Conservation (phyloP, 2,797 vertebrate genomes). For the Phylloscopus collybita region DNA sequence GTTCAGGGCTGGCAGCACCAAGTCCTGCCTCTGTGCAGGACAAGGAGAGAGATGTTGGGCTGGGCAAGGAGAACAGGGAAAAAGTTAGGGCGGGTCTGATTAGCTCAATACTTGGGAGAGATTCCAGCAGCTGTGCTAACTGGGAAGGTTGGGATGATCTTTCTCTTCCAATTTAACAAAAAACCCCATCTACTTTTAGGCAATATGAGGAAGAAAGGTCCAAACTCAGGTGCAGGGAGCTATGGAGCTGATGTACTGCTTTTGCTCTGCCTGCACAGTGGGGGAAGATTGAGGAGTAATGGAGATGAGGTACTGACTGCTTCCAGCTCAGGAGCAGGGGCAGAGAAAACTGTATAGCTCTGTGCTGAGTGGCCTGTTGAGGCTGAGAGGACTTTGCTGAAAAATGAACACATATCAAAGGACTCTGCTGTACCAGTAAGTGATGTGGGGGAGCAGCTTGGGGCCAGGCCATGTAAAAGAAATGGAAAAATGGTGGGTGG, state of each 20-base stretch:
- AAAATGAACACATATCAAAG: background rate
- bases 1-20: background rate
- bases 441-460: background rate
- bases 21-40: background rate
- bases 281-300: background rate
- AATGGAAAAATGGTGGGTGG: background rate
- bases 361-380: background rate
- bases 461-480: background rate
- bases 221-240: background rate
- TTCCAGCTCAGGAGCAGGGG: background rate
- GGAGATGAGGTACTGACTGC: background rate
- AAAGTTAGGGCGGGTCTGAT: background rate
- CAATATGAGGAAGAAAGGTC: background rate
- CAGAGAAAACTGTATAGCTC: background rate
- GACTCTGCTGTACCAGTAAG: background rate
- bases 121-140: background rate
- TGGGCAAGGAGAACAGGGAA: background rate
- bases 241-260: background rate
- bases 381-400: background rate
- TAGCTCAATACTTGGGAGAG: background rate
- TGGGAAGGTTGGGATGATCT: background rate
- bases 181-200: background rate
- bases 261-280: background rate
- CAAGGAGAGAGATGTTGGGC: background rate
- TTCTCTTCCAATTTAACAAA: background rate